Evolutionary conservation across 2,888 invertebrate species (phyloP).

Genomic region (Spilarctia lutea): DNA sequence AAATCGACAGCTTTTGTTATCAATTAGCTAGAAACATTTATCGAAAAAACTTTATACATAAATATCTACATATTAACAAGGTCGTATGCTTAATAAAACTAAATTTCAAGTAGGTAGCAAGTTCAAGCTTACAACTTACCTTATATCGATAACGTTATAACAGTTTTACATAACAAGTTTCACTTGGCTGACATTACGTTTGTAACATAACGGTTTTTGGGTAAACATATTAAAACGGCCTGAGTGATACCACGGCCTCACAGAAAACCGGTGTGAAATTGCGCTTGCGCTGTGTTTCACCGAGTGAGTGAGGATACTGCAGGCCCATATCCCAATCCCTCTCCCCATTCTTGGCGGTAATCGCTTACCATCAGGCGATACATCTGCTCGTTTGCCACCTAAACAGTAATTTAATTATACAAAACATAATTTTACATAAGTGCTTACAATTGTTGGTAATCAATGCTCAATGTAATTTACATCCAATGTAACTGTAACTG

Average conservation of each 20-base stretch:
- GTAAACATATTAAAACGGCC: neutral
- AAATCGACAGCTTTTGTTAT: neutral
- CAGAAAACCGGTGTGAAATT: no score
- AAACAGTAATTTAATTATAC: neutral
- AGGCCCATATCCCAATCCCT: no score
- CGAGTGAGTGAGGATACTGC: no score
- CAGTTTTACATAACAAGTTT: slow-evolving; percentile 15
- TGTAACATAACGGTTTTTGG: neutral
- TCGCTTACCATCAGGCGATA: no score
- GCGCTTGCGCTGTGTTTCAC: no score
- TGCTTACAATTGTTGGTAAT: no score
- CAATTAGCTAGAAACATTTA: neutral
- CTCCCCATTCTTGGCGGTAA: no score
- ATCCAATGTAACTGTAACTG: no score
- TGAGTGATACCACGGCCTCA: no score
- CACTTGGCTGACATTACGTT: neutral
- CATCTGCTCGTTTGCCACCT: no score
- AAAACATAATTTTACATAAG: neutral
- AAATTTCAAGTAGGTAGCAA: slow-evolving; percentile 11
- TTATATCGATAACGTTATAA: neutral
- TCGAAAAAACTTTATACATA: neutral
- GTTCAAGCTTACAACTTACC: slow-evolving; percentile 6
- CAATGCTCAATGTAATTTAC: no score
- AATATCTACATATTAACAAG: neutral
- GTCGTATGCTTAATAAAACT: neutral